Conservation (phyloP, 2,888 invertebrate species). For the Drosophila cognata region DNA sequence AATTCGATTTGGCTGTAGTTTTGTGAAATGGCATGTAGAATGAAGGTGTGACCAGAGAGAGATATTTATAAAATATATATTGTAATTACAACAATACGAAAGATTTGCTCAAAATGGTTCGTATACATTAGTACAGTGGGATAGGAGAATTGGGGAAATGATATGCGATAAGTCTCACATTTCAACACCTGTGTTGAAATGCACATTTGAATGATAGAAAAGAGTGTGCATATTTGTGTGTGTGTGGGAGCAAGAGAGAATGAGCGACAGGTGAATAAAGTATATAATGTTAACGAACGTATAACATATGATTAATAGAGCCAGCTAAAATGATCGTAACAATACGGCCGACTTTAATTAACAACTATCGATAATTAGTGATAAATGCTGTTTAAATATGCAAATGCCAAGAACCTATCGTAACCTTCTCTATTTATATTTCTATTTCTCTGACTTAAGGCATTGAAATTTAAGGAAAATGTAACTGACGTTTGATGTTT, state of each 20-base stretch:
- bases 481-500: not conserved
- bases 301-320: not conserved
- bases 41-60: constrained; percentile 49
- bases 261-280: not conserved
- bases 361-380: not conserved
- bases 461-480: constrained; percentile 12
- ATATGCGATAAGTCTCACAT: constrained; percentile 31
- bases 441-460: not conserved
- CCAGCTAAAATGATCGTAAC: not conserved
- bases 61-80: constrained; percentile 42
- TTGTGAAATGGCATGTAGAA: constrained; percentile 47
- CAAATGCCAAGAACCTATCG: not conserved
- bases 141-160: constrained; percentile 2
- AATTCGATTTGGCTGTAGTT: constrained; percentile 75
- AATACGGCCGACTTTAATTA: not conserved
- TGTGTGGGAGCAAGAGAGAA: not conserved
- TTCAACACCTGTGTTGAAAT: constrained; percentile 57
- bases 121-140: not conserved
- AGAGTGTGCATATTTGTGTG: not conserved
- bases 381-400: not conserved
- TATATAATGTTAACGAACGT: not conserved
- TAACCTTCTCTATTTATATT: not conserved
- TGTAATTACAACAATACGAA: constrained; percentile 43
- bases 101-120: constrained; percentile 2
- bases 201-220: constrained; percentile 35